Evolutionary conservation across 2,113 vertebrate species (phyloP).

Genomic region (Actenoides lindsayi): DNA sequence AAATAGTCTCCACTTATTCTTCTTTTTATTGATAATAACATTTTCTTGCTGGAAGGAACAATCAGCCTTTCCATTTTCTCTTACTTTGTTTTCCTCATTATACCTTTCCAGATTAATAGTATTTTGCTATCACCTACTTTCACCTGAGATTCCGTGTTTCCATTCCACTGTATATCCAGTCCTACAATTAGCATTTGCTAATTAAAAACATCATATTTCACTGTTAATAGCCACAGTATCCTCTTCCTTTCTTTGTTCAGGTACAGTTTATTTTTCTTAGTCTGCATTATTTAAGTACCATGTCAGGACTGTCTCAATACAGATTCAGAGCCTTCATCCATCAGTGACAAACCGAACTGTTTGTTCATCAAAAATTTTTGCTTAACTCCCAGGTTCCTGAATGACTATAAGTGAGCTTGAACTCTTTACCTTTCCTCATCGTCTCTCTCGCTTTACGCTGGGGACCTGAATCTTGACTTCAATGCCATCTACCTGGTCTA

Average conservation of each 20-base stretch:
- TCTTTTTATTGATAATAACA: slow-evolving; percentile 58
- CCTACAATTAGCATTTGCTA: slow-evolving; percentile 63
- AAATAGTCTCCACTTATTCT: slow-evolving; percentile 30
- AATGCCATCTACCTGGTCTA: neutral
- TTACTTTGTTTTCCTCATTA: slow-evolving; percentile 61
- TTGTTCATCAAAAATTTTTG: slow-evolving; percentile 49
- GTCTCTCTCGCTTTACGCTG: neutral
- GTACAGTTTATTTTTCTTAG: slow-evolving; percentile 49
- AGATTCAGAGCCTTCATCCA: slow-evolving; percentile 46
- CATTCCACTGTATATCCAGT: slow-evolving; percentile 32
- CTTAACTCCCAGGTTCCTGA: slow-evolving; percentile 43
- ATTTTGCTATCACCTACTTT: slow-evolving; percentile 62
- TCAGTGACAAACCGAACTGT: slow-evolving; percentile 54
- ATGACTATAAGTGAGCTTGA: slow-evolving; percentile 28
- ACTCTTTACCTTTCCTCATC: slow-evolving; percentile 57
- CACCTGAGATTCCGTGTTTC: slow-evolving; percentile 54
- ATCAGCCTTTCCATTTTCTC: slow-evolving; percentile 60
- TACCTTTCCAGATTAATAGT: slow-evolving; percentile 59
- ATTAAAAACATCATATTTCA: slow-evolving; percentile 64
- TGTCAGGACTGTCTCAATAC: slow-evolving; percentile 36
- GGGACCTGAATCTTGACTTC: neutral
- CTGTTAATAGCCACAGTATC: slow-evolving; percentile 35
- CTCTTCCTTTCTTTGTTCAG: slow-evolving; percentile 39
- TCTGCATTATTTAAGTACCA: slow-evolving; percentile 18
- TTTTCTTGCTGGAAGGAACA: slow-evolving; percentile 64